Evolutionary conservation across 2,113 vertebrate species (phyloP), one percentile per base, ranked within the genome.

Genomic region (Chrysochloris asiatica): DNA sequence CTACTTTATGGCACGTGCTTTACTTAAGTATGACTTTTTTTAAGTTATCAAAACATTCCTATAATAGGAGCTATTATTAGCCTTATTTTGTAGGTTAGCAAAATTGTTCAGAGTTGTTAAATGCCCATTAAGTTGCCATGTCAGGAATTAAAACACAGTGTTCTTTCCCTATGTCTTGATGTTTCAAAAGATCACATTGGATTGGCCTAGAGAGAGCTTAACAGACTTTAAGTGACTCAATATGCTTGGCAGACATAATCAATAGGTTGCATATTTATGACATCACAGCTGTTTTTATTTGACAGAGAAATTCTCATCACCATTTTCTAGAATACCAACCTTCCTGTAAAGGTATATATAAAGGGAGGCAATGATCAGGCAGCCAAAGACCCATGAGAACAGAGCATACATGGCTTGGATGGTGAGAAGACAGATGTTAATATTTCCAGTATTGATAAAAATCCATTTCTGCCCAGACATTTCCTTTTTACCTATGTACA

Each of bases 261-360:
- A 80, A 81, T 61, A 41, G 88, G 52, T 88, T 92, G 19, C 28
- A 45, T 92, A 52, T 92, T 81, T 89, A 88, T 67, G 30, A 89
- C 30, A 45, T 86, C 21, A 41, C 24, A 94, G 48, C 26, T 83
- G 33, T 75, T 88, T 91, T 90, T 73, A 73, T 65, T 38, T 71
- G 54, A 73, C 3, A 67, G 21, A 81, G 48, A 63, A 76, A 86
- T 93, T 73, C 7, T 33, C 43, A 89, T 78, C 45, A 54, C 41
- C 11, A 41, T 85, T 93, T 95, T 36, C 36, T 56, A 83, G 54
- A 79, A 71, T 50, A 94, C 9, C 69, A 87, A 50, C 10, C 56
- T 82, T 88, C 43, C 33, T 85, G 8, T 75, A 73, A 87, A 77
- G n/a, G 41, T 86, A 19, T 88, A 28, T 89, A 45, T 88, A 54